A percentile compares a stretch with the other conserved stretches of the same genome.
Evolutionary conservation across 2,888 invertebrate species (phyloP).

Genomic region (Drosophila suboccidentalis): DNA sequence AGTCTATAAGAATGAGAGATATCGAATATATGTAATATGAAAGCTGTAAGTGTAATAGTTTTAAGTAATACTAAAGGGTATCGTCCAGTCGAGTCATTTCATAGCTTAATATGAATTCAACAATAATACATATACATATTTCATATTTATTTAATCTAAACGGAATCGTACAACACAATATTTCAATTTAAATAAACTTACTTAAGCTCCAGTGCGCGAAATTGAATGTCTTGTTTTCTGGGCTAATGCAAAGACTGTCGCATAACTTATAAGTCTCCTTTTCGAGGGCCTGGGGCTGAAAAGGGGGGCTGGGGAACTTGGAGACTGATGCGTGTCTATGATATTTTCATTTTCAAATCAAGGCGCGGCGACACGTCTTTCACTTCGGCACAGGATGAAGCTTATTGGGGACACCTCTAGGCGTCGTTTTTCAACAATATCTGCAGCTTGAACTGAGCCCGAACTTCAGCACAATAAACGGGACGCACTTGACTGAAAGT

Average conservation of each 20-base stretch:
- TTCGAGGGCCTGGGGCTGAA: slow-evolving; percentile 3
- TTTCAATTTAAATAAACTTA: slow-evolving; percentile 25
- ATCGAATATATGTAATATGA: not conserved
- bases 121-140: not conserved
- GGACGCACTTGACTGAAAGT: slow-evolving; percentile 72
- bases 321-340: slow-evolving; percentile 49
- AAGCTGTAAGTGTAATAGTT: not conserved
- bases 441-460: slow-evolving; percentile 46
- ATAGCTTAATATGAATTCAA: not conserved
- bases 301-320: not conserved
- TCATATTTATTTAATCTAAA: slow-evolving; percentile 16
- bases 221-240: slow-evolving; percentile 10
- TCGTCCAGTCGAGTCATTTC: not conserved
- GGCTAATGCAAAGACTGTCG: slow-evolving; percentile 21
- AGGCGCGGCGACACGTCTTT: slow-evolving; percentile 60
- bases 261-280: slow-evolving; percentile 7
- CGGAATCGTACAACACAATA: slow-evolving; percentile 7
- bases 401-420: slow-evolving; percentile 9
- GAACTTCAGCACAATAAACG: slow-evolving; percentile 70
- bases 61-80: not conserved
- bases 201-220: slow-evolving; percentile 4
- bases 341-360: slow-evolving; percentile 74
- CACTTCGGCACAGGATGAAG: slow-evolving; percentile 45
- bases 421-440: slow-evolving; percentile 41
- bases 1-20: not conserved